These are phyloP conservation scores for Bufotes viridis DNA, from an alignment of 2,797 vertebrate species.

Conservation along the genomic window DNA sequence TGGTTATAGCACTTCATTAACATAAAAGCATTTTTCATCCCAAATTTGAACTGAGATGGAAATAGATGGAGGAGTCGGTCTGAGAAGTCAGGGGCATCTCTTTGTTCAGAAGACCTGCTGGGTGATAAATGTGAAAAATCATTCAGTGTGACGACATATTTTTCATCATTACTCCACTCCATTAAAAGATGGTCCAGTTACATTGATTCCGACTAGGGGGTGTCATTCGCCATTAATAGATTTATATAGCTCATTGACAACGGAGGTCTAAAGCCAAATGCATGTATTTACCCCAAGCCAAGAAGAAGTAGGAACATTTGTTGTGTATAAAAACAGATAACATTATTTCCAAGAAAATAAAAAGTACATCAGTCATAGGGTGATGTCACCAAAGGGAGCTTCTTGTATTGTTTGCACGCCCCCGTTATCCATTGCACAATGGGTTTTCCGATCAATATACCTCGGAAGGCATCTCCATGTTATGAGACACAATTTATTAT, in stretches of 20 bases:
- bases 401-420: neutral
- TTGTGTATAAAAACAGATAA: neutral
- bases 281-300: conserved; percentile 69
- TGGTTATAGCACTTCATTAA: neutral
- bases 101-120: conserved; percentile 77
- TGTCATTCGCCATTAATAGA: conserved; percentile 81
- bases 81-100: conserved; percentile 74
- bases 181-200: conserved; percentile 89
- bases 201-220: conserved; percentile 88
- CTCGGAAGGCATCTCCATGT: conserved; percentile 27
- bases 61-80: conserved; percentile 67
- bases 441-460: conserved; percentile 37
- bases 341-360: neutral
- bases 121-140: conserved; percentile 91
- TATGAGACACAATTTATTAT: conserved; percentile 52
- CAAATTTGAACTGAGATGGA: neutral
- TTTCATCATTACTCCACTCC: conserved; percentile 98
- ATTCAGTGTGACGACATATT: conserved; percentile 89
- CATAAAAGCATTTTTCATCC: conserved; percentile 11
- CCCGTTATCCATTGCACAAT: neutral
- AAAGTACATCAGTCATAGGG: neutral
- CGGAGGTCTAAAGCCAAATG: conserved; percentile 78
- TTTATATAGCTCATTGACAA: conserved; percentile 82
- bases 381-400: neutral
- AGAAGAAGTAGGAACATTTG: neutral